Conservation (phyloP, 1,140 invertebrate species). For the Caenorhabditis briggsae region DNA sequence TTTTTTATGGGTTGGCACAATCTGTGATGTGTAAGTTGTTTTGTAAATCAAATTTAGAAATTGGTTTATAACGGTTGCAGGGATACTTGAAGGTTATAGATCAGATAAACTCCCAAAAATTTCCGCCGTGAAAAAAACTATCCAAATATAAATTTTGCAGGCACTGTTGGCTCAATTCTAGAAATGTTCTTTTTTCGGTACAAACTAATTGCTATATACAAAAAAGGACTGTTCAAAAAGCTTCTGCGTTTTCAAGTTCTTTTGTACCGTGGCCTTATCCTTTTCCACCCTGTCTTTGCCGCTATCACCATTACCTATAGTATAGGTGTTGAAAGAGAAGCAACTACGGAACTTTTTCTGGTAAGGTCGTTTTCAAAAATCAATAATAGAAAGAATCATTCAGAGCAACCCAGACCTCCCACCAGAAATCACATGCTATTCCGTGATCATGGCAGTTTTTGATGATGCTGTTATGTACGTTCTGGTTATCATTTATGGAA, state of each 20-base stretch:
- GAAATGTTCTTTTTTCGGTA: slow-evolving; percentile 4
- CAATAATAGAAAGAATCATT: not conserved
- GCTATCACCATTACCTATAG: not conserved
- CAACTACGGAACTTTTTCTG: not conserved
- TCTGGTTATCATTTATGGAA: not conserved
- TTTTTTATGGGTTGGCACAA: not conserved
- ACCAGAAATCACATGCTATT: slow-evolving; percentile 17
- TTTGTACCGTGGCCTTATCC: not conserved
- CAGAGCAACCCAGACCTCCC: not conserved
- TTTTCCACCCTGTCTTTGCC: not conserved
- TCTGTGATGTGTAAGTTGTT: not conserved
- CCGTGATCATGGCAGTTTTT: not conserved
- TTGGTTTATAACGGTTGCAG: too few relatives aligned
- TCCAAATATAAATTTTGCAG: not conserved
- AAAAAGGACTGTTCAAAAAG: not conserved
- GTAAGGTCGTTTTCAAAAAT: not conserved
- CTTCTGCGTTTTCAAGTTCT: not conserved
- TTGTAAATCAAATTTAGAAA: too few relatives aligned
- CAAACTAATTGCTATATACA: not conserved
- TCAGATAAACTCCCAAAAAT: too few relatives aligned
- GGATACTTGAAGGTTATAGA: too few relatives aligned
- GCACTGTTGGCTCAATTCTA: not conserved
- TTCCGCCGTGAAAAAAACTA: too few relatives aligned
- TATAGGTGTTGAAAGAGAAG: not conserved
- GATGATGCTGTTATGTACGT: not conserved